Base-by-base conservation (phyloP, 1,140 invertebrate species). In the Ptiloglossa arizonensis region DNA sequence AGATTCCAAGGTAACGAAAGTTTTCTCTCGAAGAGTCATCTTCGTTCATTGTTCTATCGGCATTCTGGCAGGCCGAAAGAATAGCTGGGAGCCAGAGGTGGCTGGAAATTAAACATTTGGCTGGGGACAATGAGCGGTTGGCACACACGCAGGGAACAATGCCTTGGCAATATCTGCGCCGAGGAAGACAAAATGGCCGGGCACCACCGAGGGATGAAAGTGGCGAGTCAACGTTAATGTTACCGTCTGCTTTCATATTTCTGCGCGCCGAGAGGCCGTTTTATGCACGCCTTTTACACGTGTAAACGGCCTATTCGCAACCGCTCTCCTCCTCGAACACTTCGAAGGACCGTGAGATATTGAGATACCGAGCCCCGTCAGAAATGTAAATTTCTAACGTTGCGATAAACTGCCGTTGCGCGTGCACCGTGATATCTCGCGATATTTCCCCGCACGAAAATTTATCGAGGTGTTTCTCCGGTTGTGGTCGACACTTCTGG, bases 41-140 rank as follows among this genome's bases (percentile, higher is more conserved):
- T 67, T 63, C 48, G 84, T 86, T 83, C 83, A 83, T 86, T 82
- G 85, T 86, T 60, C 77, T 59, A 81, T 86, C 77, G 76, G 57
- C 41, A 29, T 72, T 71, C 72, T 63, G 74, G 64, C 57, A 50
- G 59, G 19, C 9, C 17, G 52, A 69, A 82, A 80, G 77, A 85
- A 75, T 72, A 38, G 24, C 63, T 48, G 35, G 71, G 78, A 80
- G 66, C 56, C 29, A 32, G 66, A 70, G 78, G 63, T 67, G 56
- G 78, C 46, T 59, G 41, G 62, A 73, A 86, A 86, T 86, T 86
- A 86, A 86, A 86, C 80, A 86, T 86, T 86, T 67, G 83, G 59
- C 52, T 24, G 44, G 66, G 56, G 81, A 86, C 85, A 86, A 86
- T 86, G 77, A 74, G 68, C 48, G 69, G 64, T 86, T 77, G 73